Evolutionary conservation across 92 coral and sea anemone genomes (phyloP).

Genomic region (Epizoanthus fatuus): DNA sequence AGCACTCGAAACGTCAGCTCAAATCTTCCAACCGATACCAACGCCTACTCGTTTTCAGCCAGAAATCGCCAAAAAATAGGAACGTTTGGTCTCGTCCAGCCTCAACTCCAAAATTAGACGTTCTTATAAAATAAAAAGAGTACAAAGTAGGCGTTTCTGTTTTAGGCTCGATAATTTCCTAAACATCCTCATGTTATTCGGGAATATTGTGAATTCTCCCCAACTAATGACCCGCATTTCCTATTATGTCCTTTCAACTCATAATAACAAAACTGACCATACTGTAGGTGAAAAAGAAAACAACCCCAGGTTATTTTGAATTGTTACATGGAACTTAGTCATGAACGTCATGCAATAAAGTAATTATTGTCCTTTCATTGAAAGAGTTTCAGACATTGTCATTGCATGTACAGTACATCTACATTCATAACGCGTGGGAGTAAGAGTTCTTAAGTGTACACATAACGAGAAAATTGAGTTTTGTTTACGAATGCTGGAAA

Average conservation of each 20-base stretch:
- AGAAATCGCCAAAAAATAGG: too few species aligned
- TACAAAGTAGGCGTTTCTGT: neutral
- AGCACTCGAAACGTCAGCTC: too few species aligned
- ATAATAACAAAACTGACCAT: neutral
- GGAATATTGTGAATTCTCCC: neutral
- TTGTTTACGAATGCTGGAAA: neutral
- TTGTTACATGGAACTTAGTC: neutral
- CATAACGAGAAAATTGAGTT: neutral
- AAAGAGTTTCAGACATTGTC: neutral
- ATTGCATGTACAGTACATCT: neutral
- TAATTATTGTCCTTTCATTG: too few species aligned
- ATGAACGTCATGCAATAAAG: constrained; percentile 5
- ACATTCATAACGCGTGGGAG: neutral
- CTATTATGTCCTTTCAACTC: neutral
- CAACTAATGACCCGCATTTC: neutral
- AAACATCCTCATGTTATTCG: neutral
- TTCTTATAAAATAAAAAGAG: neutral
- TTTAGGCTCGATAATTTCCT: neutral
- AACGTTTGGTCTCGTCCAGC: too few species aligned
- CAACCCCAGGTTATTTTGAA: constrained; percentile 17
- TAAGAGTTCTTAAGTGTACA: neutral
- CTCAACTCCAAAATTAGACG: too few species aligned
- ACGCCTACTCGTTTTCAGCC: too few species aligned
- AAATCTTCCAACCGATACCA: too few species aligned
- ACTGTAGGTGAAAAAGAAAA: neutral